Conservation (phyloP, 1,140 invertebrate genomes). For the Eurosta solidaginis region DNA sequence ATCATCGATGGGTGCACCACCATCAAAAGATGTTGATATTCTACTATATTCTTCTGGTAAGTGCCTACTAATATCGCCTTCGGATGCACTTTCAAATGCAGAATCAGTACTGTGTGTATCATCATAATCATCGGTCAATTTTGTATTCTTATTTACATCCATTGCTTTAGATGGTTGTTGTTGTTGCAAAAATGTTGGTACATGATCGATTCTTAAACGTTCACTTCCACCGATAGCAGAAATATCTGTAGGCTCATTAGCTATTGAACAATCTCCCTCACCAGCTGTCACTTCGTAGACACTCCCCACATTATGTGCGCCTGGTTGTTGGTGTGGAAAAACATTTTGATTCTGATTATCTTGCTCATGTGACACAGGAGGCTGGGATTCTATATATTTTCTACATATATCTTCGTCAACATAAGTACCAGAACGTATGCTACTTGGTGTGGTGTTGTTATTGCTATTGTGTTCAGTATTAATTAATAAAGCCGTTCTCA, state of each 20-base stretch:
- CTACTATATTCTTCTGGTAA: conserved; percentile 55
- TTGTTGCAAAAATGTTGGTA: not conserved
- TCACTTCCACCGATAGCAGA: not conserved
- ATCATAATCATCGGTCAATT: conserved; percentile 48
- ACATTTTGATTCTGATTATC: conserved; percentile 27
- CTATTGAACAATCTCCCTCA: conserved; percentile 52
- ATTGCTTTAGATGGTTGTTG: conserved; percentile 31
- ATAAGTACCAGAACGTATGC: not conserved
- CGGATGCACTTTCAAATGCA: conserved; percentile 55
- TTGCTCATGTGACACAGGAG: not conserved
- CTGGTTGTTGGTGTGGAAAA: not conserved
- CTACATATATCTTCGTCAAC: not conserved
- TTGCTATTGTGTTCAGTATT: conserved; percentile 45
- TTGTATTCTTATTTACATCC: conserved; percentile 54
- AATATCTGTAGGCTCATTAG: conserved; percentile 1
- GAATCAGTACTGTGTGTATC: conserved; percentile 58
- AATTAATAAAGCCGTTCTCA: conserved; percentile 42
- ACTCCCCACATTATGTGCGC: not conserved
- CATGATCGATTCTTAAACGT: not conserved
- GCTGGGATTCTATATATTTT: not conserved
- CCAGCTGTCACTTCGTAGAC: conserved; percentile 53
- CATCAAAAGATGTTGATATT: conserved; percentile 48
- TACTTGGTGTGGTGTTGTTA: conserved; percentile 31
- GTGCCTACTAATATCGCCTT: conserved; percentile 56
- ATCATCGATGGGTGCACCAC: conserved; percentile 52